These are phyloP conservation scores for Andrena marginata DNA, from an alignment of 2,888 invertebrate genomes.

Conservation along the genomic window DNA sequence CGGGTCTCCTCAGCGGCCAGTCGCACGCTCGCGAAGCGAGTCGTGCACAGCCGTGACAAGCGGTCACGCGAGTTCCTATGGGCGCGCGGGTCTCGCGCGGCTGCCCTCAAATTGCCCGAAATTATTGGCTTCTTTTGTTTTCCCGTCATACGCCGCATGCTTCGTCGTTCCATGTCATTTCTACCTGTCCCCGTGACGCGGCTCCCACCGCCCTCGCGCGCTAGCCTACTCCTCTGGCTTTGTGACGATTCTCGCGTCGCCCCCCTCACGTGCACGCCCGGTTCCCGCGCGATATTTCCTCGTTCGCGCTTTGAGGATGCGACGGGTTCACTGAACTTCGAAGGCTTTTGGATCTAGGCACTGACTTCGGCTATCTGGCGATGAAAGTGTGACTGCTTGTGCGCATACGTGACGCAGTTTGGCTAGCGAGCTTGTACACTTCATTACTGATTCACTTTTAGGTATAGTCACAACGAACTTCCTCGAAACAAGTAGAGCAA, in stretches of 20 bases:
- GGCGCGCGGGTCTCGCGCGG: constrained; percentile 81
- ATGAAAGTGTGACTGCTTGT: not conserved
- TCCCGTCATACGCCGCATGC: constrained; percentile 83
- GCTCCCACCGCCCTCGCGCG: constrained; percentile 61
- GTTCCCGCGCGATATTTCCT: constrained; percentile 51
- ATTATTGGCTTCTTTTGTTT: constrained; percentile 85
- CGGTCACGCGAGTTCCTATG: constrained; percentile 73
- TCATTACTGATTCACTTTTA: not conserved
- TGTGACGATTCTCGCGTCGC: constrained; percentile 14
- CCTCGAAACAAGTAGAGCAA: too few relatives aligned
- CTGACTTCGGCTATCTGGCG: not conserved
- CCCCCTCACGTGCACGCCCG: constrained; percentile 4
- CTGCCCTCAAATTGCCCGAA: constrained; percentile 84
- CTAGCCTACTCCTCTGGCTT: constrained; percentile 13
- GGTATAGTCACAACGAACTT: too few relatives aligned
- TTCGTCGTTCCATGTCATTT: constrained; percentile 81
- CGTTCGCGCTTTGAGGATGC: constrained; percentile 30
- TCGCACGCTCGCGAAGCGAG: constrained; percentile 66
- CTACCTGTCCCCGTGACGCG: constrained; percentile 73
- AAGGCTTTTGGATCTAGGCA: not conserved
- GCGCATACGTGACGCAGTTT: too few relatives aligned
- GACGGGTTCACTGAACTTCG: constrained; percentile 31
- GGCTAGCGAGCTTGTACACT: not conserved
- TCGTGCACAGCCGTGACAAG: constrained; percentile 68
- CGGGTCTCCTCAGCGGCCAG: constrained; percentile 42